Conservation (phyloP, 2,113 vertebrate species). For the Peromyscus maniculatus region DNA sequence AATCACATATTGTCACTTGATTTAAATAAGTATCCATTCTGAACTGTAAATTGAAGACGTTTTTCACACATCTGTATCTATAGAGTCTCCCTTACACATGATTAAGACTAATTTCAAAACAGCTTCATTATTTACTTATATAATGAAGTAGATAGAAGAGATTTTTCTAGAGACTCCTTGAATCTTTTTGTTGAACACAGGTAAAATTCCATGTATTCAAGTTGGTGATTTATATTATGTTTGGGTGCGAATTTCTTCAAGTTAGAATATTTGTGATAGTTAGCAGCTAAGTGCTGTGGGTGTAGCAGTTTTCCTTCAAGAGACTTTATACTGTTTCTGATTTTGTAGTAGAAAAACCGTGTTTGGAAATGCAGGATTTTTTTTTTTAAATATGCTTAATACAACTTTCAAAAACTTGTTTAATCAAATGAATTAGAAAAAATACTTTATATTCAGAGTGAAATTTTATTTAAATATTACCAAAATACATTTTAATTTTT, state of each 20-base stretch:
- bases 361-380: not conserved
- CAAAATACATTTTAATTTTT: not conserved
- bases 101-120: constrained; percentile 13
- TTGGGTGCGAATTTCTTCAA: constrained; percentile 45
- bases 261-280: constrained; percentile 51
- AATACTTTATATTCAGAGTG: not conserved
- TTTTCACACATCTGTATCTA: constrained; percentile 20
- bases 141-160: constrained; percentile 46
- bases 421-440: constrained; percentile 27
- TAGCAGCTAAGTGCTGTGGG: not conserved
- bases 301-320: constrained; percentile 17
- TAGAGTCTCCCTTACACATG: constrained; percentile 46
- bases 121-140: constrained; percentile 66
- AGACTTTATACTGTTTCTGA: constrained; percentile 1
- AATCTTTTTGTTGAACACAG: constrained; percentile 48
- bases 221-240: constrained; percentile 47
- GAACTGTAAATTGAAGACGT: constrained; percentile 16
- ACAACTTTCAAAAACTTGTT: not conserved
- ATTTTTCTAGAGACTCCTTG: constrained; percentile 14
- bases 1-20: constrained; percentile 54
- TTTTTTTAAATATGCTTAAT: not conserved
- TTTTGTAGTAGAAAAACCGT: constrained; percentile 11
- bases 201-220: constrained; percentile 21
- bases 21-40: constrained; percentile 50
- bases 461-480: constrained; percentile 53